Evolutionary conservation across 2,888 invertebrate genomes (phyloP).

Genomic region (Coelopa pilipes): DNA sequence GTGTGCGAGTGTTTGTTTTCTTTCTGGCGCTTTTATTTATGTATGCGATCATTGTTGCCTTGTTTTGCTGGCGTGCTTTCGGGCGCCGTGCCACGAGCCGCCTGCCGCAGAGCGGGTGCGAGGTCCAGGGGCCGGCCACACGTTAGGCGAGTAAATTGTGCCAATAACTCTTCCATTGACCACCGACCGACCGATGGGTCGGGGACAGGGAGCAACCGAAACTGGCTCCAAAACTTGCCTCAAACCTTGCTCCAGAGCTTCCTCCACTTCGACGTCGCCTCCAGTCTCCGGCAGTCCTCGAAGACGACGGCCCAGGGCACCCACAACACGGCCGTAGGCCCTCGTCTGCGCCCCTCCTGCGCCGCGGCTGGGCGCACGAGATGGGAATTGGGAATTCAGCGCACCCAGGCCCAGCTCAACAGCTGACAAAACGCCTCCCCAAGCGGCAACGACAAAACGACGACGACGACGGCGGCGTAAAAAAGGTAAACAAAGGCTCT

Average conservation of each 20-base stretch:
- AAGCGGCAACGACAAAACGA: neutral
- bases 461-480: neutral
- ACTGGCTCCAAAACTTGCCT: no score
- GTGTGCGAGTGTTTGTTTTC: neutral
- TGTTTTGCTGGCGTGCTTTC: neutral
- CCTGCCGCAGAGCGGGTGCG: no score
- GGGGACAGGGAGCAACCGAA: no score
- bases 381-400: neutral
- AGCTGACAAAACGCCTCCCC: no score
- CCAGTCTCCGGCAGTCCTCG: no score
- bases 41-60: neutral
- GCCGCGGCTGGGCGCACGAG: neutral
- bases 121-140: no score
- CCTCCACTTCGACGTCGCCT: no score
- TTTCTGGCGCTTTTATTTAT: neutral
- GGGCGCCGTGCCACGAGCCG: neutral
- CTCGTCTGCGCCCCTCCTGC: no score
- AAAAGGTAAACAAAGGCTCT: neutral
- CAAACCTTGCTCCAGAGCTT: no score
- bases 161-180: no score
- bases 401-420: neutral
- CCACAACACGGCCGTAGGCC: neutral
- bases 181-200: no score
- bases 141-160: no score
- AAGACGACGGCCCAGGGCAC: neutral